Evolutionary conservation across 2,888 invertebrate genomes (phyloP).

Genomic region (Xestoiulus laeticollis): DNA sequence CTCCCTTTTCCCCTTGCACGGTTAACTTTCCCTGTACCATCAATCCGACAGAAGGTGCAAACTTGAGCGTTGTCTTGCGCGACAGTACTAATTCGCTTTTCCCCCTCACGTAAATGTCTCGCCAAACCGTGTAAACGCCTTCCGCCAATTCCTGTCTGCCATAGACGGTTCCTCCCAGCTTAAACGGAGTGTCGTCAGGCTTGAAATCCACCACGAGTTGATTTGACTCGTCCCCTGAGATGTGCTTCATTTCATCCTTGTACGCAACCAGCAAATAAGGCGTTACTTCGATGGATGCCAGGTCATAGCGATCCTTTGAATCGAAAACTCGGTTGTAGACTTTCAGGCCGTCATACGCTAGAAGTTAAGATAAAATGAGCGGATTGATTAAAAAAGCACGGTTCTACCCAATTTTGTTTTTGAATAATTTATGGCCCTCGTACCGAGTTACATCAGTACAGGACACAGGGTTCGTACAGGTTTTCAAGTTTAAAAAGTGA

Average conservation of each 20-base stretch:
- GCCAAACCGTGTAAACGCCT: slow-evolving; percentile 89
- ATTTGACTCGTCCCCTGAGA: slow-evolving; percentile 70
- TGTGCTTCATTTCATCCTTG: slow-evolving; percentile 72
- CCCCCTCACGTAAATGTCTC: slow-evolving; percentile 93
- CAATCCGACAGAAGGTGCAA: slow-evolving; percentile 87
- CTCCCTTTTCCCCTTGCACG: slow-evolving; percentile 64
- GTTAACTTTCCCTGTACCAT: slow-evolving; percentile 89
- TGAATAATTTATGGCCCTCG: no score
- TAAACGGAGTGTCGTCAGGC: slow-evolving; percentile 77
- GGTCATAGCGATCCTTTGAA: slow-evolving; percentile 89
- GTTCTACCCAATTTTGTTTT: no score
- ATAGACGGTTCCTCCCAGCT: slow-evolving; percentile 91
- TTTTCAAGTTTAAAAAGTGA: no score
- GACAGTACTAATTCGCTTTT: slow-evolving; percentile 90
- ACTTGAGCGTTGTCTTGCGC: slow-evolving; percentile 85
- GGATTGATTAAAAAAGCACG: no score
- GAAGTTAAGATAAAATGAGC: neutral
- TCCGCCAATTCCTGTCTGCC: slow-evolving; percentile 71
- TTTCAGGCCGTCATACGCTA: slow-evolving; percentile 57
- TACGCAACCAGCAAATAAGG: slow-evolving; percentile 91
- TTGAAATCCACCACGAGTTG: slow-evolving; percentile 75
- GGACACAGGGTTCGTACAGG: no score
- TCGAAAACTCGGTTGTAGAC: slow-evolving; percentile 67
- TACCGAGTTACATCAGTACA: no score
- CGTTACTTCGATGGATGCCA: slow-evolving; percentile 89